Percentiles rank a stretch among this genome's conserved stretches.
phyloP scores from a whole-genome alignment of 2,113 vertebrate species.

The Salvelinus sp. region DNA sequence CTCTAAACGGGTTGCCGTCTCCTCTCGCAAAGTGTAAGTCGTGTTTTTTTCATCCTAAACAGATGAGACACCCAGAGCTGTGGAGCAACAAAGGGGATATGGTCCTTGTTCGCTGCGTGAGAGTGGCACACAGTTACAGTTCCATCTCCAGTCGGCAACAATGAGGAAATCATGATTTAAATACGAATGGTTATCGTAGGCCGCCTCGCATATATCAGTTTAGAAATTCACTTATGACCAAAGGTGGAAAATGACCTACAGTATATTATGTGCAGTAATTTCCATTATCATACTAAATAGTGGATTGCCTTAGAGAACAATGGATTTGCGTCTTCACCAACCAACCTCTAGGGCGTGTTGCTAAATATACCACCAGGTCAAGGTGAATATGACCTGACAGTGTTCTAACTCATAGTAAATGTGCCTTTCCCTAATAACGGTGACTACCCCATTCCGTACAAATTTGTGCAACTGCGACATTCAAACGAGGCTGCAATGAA shows the following conservation, averaged over 20 bases:
- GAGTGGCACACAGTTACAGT: background rate
- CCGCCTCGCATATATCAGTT: background rate
- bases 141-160: background rate
- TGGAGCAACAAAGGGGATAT: conserved; percentile 29
- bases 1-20: conserved; percentile 65
- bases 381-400: conserved; percentile 60
- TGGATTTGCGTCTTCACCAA: background rate
- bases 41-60: conserved; percentile 66
- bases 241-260: background rate
- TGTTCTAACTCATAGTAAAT: conserved; percentile 61
- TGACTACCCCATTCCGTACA: too few species aligned
- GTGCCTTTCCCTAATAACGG: conserved; percentile 53
- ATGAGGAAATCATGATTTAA: background rate
- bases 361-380: conserved; percentile 62
- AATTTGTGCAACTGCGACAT: too few species aligned
- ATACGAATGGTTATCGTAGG: background rate
- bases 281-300: background rate
- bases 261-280: background rate
- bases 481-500: too few species aligned
- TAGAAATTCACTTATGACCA: background rate
- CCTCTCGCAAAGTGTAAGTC: conserved; percentile 34
- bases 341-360: conserved; percentile 24
- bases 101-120: conserved; percentile 5
- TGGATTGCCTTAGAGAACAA: background rate
- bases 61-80: conserved; percentile 35